Conservation (phyloP, 2,797 vertebrate species). For the Oceanodroma leucorhoa region DNA sequence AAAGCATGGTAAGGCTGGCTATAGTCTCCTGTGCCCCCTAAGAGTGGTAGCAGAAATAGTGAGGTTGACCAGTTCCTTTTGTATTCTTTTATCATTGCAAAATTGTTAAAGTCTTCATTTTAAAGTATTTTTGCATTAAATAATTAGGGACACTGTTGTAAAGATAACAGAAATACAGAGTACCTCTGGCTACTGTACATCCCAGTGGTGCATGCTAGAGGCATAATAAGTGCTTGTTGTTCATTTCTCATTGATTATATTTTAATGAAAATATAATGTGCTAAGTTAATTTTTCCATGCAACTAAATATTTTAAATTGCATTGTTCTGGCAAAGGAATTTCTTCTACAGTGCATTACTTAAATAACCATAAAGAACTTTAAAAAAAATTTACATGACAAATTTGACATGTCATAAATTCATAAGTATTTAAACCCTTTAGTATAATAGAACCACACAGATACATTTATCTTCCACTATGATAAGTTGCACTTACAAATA, state of each 20-base stretch:
- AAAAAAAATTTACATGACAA: neutral
- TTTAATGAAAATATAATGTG: neutral
- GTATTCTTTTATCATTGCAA: neutral
- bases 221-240: neutral
- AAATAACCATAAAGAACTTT: neutral
- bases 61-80: neutral
- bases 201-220: neutral
- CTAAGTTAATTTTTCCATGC: neutral
- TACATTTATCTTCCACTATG: neutral
- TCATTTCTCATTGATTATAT: neutral
- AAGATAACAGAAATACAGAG: neutral
- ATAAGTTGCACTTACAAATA: neutral
- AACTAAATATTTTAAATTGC: slow-evolving; percentile 6
- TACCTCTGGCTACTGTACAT: slow-evolving; percentile 6
- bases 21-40: neutral
- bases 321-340: neutral
- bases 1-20: neutral
- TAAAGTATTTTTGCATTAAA: neutral
- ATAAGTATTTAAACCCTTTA: neutral
- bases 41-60: neutral
- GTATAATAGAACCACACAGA: neutral
- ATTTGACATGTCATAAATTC: neutral
- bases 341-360: neutral
- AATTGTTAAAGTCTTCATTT: neutral
- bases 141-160: neutral